These are phyloP conservation scores for Heterodera carotae DNA, from an alignment of 1,140 invertebrate genomes.

Conservation along the genomic window DNA sequence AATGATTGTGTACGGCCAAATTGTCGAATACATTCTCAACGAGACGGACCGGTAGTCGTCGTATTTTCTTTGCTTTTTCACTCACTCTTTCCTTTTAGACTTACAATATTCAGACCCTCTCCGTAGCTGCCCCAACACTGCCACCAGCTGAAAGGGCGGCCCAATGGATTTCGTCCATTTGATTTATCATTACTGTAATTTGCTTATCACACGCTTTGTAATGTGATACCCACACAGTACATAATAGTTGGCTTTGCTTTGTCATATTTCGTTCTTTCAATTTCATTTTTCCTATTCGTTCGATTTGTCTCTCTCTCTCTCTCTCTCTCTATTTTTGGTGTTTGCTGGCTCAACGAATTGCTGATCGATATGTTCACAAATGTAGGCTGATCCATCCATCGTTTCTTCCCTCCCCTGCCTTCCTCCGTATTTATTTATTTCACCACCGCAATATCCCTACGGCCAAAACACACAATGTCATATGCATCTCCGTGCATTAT, in stretches of 20 bases:
- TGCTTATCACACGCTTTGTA: neutral
- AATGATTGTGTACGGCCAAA: conserved; percentile 64
- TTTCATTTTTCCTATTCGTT: conserved; percentile 1
- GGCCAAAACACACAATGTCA: neutral
- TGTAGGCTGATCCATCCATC: neutral
- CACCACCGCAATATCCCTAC: neutral
- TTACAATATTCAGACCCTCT: conserved; percentile 20
- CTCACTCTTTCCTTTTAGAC: conserved; percentile 15
- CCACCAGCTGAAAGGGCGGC: too few relatives aligned
- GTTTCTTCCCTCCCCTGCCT: too few relatives aligned
- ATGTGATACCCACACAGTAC: neutral
- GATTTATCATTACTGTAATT: too few relatives aligned
- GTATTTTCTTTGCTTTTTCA: neutral
- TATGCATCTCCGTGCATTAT: neutral
- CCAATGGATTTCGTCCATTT: too few relatives aligned
- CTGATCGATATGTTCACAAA: neutral
- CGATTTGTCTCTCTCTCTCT: neutral
- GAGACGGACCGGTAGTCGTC: conserved; percentile 51
- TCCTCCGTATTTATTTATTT: neutral
- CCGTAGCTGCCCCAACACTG: neutral
- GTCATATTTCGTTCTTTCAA: neutral
- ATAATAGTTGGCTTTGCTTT: neutral
- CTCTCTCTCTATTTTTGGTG: neutral
- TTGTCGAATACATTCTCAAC: conserved; percentile 61
- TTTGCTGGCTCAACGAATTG: neutral